phyloP scores from a whole-genome alignment of 2,888 invertebrate genomes.

The Biston stratarius region DNA sequence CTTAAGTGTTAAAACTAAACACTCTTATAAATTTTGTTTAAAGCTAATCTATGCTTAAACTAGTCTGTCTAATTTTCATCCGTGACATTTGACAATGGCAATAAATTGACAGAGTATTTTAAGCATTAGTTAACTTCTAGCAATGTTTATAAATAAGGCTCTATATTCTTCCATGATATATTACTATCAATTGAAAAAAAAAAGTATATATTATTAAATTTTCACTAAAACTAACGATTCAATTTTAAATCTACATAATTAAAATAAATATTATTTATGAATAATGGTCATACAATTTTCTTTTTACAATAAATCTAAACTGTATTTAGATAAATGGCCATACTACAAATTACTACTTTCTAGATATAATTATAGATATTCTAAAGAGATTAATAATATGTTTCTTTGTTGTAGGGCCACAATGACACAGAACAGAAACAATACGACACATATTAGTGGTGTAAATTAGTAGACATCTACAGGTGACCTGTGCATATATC shows the following conservation, averaged over 20 bases:
- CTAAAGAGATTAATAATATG: not conserved
- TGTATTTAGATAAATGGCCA: not conserved
- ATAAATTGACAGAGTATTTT: too few species aligned
- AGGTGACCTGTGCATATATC: conserved; percentile 65
- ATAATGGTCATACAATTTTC: not conserved
- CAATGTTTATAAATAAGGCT: too few species aligned
- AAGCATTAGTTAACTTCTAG: too few species aligned
- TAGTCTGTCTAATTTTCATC: too few species aligned
- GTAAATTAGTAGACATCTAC: conserved; percentile 73
- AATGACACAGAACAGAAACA: conserved; percentile 33
- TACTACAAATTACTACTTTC: conserved; percentile 1
- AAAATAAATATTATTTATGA: not conserved
- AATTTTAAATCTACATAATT: not conserved
- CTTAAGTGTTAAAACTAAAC: too few species aligned
- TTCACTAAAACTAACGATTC: not conserved
- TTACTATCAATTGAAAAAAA: conserved; percentile 1
- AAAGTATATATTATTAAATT: not conserved
- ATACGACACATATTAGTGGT: conserved; percentile 70
- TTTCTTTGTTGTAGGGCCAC: conserved; percentile 40
- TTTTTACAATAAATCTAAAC: not conserved
- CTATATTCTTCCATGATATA: not conserved
- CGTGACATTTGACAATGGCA: too few species aligned
- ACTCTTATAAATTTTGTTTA: too few species aligned
- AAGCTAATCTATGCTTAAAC: too few species aligned
- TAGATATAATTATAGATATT: not conserved